Evolutionary conservation across 2,113 vertebrate species (phyloP), one percentile per base, ranked within the genome.

Genomic region (Atlantisia rogersi): DNA sequence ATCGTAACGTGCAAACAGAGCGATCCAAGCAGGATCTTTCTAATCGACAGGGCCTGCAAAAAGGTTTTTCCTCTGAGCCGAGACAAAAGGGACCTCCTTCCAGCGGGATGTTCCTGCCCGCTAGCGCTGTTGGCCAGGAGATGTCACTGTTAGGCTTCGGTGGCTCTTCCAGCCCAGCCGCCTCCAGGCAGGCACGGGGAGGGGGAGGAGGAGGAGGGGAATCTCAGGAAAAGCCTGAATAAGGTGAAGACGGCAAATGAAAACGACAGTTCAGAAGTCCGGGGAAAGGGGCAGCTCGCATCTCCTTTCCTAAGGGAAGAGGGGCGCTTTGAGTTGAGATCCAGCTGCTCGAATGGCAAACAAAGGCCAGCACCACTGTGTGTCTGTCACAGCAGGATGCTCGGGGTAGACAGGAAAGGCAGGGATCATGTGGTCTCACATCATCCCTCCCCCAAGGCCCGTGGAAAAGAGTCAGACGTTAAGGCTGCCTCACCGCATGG

Each of bases 101-200:
- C 86, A 80, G 50, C 14, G 2, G 35, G 35, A 37, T n/a, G 16
- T 58, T 67, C 59, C 56, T 78, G 94, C 76, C 92, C 91, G 37
- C 68, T 42, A 83, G 92, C 68, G 2, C 76, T 44, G 48, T 26
- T 65, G 92, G 82, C 96, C 96, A 94, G 94, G 75, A 96, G 96
- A 76, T 95, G 96, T 95, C 94, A 96, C 92, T 96, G 91, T 96
- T 94, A 76, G 83, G 91, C 94, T 93, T 90, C 53, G 5, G 74
- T 32, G 73, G 67, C 69, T 94, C 32, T 29, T 59, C 35, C 75
- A 80, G 78, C 63, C 74, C 35, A 16, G 60, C 37, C 11, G 1
- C 4, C 0, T 46, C 55, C 65, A 68, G 63, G 64, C 75, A 59
- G 74, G 62, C 39, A 39, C 39, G 39, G 39, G 39, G 39, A 39